Evolutionary conservation across 2,888 invertebrate species (phyloP), one percentile per base, ranked within the genome.

Genomic region (Sinohyriopsis cumingii): DNA sequence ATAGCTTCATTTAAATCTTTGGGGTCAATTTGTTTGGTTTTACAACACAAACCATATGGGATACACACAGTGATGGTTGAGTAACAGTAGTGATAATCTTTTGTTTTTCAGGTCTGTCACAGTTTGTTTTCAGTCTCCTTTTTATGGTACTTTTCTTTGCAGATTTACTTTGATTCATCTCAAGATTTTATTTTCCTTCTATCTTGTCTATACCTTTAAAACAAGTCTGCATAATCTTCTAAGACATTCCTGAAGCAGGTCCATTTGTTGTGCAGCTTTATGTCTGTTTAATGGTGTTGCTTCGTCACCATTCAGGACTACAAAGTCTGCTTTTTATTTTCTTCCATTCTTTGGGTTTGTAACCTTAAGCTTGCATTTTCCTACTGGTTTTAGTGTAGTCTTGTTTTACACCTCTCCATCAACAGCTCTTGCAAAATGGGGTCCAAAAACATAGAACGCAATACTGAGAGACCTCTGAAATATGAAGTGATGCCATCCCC

Each of bases 51-150:
- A 76, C 82, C 45, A 73, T 45, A 57, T 74, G 72, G 45, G 65
- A 80, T 18, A 82, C 71, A 75, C 79, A 78, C 22, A 66, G 71
- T 18, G 80, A 76, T 25, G 80, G 77, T 66, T 74, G 66, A 28
- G 45, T 56, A 3, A 76, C 69, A 54, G 69, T 66, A 20, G 71
- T 63, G 9, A 81, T 71, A 20, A 81, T 71, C 20, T 63, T 65
- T 7, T 69, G 1, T 53, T 63, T 24, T 12, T n/a, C 65, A 18
- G 80, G 59, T 45, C 68, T 54, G 22, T 76, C 28, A 28, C 62
- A 9, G 80, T 65, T 75, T 7, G 28, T 53, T 66, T 77, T 67
- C 12, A 78, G 64, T 61, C 65, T 59, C 57, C 57, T 56, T 64
- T 71, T 75, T 12, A 72, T 24, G 15, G 73, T 24, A 75, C 63